Base-by-base conservation (phyloP, 2,113 vertebrate species). In the Aspidoscelis tigris region DNA sequence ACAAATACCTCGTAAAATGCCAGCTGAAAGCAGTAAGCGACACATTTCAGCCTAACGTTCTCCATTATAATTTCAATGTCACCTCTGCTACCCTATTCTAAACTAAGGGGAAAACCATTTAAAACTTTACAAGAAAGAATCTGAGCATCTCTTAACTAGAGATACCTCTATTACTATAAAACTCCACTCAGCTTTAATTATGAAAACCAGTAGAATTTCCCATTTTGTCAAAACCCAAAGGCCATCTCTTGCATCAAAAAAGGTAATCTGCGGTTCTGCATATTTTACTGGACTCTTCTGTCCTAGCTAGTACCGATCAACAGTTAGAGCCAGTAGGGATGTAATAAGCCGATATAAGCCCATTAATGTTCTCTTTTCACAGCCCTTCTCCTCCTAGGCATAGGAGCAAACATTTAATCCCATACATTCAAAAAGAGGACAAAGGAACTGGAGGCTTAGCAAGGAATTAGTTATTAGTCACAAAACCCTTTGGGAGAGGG, bases 1-100 rank as follows among this genome's bases (percentile, higher is more conserved):
- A 91, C 39, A 88, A 87, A 86, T 88, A 2, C 41, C 76, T 80
- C n/a, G 81, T 1, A 4, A 22, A 85, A 7, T 73, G 24, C 66
- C 43, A 53, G 14, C 26, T 64, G 61, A 82, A 83, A 12, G 41
- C 14, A 69, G 14, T 24, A n/a, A 12, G 18, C 65, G 41, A 18
- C 24, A n/a, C 11, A 58, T 39, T 21, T 18, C 26, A 50, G 26
- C 16, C 39, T 65, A 8, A 41, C 26, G 39, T 5, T 33, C 16
- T 68, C 44, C 24, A 4, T n/a, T 3, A 50, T 68, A 0, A 16
- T 55, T 77, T 69, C 69, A 14, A 41, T 58, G 58, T 39, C 26
- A 43, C 6, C 16, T 7, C 53, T 71, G 21, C 3, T 4, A 21
- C 8, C 50, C 7, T 14, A 18, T 61, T 61, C 58, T 61, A 61